Percentiles rank a stretch among this genome's conserved stretches.
Conservation (phyloP, 2,113 vertebrate species). For the Corythoichthys haematopterus region DNA sequence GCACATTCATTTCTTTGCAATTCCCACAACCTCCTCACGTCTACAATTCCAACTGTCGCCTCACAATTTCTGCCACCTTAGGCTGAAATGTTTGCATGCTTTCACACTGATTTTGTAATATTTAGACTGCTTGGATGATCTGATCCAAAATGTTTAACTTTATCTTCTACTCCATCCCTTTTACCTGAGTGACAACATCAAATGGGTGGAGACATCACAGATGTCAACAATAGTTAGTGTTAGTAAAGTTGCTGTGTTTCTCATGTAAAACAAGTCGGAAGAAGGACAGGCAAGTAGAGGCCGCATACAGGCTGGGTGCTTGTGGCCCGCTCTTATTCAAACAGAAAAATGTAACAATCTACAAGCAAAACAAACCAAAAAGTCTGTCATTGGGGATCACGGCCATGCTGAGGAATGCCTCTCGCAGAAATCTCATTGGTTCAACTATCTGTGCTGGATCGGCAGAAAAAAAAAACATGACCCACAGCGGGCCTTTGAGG, state of each 20-base stretch:
- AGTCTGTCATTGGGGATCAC: too few species aligned
- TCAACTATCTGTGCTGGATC: too few species aligned
- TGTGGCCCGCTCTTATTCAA: too few species aligned
- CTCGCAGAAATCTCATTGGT: too few species aligned
- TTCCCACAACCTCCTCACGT: slow-evolving; percentile 53
- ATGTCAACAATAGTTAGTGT: neutral
- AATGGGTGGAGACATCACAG: neutral
- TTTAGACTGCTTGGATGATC: neutral
- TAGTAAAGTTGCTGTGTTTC: neutral
- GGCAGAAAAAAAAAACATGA: too few species aligned
- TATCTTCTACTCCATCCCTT: neutral
- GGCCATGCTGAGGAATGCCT: too few species aligned
- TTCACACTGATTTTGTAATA: neutral
- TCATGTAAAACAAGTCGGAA: too few species aligned
- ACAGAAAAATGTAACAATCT: too few species aligned
- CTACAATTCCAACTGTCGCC: slow-evolving; percentile 52
- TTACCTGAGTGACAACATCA: neutral
- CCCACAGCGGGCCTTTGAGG: too few species aligned
- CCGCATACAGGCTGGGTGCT: too few species aligned
- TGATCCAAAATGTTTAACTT: neutral
- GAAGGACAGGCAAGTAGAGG: too few species aligned
- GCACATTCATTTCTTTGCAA: slow-evolving; percentile 67
- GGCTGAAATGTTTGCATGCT: slow-evolving; percentile 9
- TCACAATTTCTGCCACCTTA: slow-evolving; percentile 41
- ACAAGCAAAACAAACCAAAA: too few species aligned